Conservation (phyloP, 2,113 vertebrate genomes). For the Neoarius graeffei region DNA sequence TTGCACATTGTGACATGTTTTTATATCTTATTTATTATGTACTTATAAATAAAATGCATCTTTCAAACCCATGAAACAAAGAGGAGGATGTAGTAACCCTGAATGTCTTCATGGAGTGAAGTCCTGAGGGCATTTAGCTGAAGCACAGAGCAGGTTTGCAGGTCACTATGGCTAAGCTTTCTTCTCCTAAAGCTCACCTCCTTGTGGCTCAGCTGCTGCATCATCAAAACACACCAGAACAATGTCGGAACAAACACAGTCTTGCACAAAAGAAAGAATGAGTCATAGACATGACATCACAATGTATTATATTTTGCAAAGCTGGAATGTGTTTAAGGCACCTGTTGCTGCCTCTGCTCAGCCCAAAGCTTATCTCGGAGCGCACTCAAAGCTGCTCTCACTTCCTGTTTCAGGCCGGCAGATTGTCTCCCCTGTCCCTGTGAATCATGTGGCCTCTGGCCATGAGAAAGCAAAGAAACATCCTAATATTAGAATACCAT, state of each 20-base stretch:
- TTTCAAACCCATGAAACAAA: not conserved
- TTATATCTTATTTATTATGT: not conserved
- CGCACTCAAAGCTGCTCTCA: constrained; percentile 61
- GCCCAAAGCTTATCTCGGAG: constrained; percentile 69
- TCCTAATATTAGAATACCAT: not conserved
- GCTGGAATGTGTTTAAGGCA: not conserved
- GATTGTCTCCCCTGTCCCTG: constrained; percentile 51
- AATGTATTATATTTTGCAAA: constrained; percentile 7
- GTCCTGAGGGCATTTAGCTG: constrained; percentile 61
- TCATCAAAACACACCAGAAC: constrained; percentile 23
- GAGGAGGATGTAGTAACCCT: constrained; percentile 57
- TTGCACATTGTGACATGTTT: not conserved
- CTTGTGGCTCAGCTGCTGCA: constrained; percentile 53
- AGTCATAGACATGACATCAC: not conserved
- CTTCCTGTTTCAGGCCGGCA: constrained; percentile 70
- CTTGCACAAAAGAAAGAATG: constrained; percentile 21
- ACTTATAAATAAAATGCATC: not conserved
- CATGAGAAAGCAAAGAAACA: constrained; percentile 28
- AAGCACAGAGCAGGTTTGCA: constrained; percentile 60
- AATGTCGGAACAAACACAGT: constrained; percentile 19
- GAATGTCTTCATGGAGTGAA: constrained; percentile 64
- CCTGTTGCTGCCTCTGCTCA: constrained; percentile 61
- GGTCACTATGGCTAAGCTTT: constrained; percentile 66
- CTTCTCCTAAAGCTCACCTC: constrained; percentile 52
- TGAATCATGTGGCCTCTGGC: constrained; percentile 57